Evolutionary conservation across 2,888 invertebrate species (phyloP), one percentile per base, ranked within the genome.

Genomic region (Drosophila rubida): DNA sequence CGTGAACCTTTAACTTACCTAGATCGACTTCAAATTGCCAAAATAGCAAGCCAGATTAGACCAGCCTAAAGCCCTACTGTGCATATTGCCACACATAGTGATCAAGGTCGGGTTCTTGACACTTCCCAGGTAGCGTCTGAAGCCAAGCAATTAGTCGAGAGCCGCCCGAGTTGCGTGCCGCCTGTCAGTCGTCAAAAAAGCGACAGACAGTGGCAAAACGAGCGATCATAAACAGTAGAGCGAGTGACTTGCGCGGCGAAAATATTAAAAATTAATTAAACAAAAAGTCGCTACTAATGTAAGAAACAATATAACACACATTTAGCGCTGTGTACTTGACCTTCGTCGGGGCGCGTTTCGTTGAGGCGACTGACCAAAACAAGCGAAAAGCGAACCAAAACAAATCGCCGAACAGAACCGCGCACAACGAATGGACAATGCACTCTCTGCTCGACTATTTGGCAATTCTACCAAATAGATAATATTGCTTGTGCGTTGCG

Each of bases 221-320:
- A 30, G 35, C 27, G n/a, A 23, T 13, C 27, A 23, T 2, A 30
- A 41, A 30, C n/a, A 41, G 42, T 37, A 37, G 27, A 30, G 55
- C 64, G 44, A 69, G 55, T 68, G 75, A 57, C 61, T 69, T 69
- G 69, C 59, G 35, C 41, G 46, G 70, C 54, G 51, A 75, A 72
- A 81, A 72, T 87, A 82, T 87, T 84, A 78, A 84, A 87, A 83
- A 87, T 81, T 84, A 87, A 83, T 84, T 87, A 84, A 87, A 84
- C 76, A 84, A 81, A 76, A 87, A 78, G 73, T 80, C 41, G 69
- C 70, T 51, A 83, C 84, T 81, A 74, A 84, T 74, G 87, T 81
- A 55, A 78, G 49, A 84, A 84, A 78, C 75, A 75, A 81, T 78
- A 84, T 82, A 77, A 81, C 82, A 79, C 57, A 81, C 85, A 87